Evolutionary conservation across 2,888 invertebrate genomes (phyloP).

Genomic region (Rhamnusium bicolor): DNA sequence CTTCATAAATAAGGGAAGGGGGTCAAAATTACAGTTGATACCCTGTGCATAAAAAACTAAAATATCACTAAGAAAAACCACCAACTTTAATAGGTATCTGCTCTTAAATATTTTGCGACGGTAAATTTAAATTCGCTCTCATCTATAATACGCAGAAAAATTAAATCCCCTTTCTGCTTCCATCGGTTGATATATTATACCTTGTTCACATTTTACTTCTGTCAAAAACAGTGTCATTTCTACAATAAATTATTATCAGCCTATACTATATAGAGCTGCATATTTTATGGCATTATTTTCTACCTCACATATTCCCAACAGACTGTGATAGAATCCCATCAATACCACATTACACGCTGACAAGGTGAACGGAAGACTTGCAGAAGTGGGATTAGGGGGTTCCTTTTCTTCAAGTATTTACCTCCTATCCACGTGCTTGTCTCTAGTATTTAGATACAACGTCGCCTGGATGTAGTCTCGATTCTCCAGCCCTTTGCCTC

Average conservation of each 20-base stretch:
- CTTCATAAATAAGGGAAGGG: too few relatives aligned
- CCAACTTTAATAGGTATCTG: too few relatives aligned
- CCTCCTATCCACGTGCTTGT: slow-evolving; percentile 8
- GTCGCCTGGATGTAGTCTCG: neutral
- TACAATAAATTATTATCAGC: slow-evolving; percentile 19
- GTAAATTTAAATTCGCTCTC: too few relatives aligned
- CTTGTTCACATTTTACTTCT: neutral
- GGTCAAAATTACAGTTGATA: too few relatives aligned
- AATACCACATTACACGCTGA: slow-evolving; percentile 22
- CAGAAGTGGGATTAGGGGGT: neutral
- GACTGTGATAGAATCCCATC: slow-evolving; percentile 14
- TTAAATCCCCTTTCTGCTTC: neutral
- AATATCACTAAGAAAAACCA: too few relatives aligned
- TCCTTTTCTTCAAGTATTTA: neutral
- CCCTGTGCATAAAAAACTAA: too few relatives aligned
- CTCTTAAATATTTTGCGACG: too few relatives aligned
- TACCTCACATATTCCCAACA: slow-evolving; percentile 6
- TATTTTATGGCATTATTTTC: slow-evolving; percentile 27
- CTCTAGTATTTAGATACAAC: slow-evolving; percentile 1
- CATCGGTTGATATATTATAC: neutral
- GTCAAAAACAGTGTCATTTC: slow-evolving; percentile 10
- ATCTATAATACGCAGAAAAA: too few relatives aligned
- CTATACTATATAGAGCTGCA: slow-evolving; percentile 16
- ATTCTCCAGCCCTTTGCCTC: neutral
- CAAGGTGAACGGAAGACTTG: neutral